phyloP scores from a whole-genome alignment of 2,113 vertebrate species.

The Guaruba guarouba region DNA sequence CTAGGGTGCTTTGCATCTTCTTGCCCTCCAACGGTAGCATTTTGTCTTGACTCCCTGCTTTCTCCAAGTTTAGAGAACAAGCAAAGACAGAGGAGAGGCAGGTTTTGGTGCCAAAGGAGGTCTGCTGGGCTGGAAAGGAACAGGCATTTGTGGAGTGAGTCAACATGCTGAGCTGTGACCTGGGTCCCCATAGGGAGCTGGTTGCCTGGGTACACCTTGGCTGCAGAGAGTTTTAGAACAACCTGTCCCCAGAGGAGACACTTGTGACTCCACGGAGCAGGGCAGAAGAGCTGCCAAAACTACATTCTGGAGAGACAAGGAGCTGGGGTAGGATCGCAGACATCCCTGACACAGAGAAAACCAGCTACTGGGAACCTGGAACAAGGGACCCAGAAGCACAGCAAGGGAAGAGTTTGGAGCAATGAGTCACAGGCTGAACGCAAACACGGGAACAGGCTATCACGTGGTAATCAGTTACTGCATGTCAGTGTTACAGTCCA shows the following conservation, averaged over 20 bases:
- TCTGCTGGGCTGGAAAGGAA: background rate
- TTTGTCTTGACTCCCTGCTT: background rate
- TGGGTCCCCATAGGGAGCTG: background rate
- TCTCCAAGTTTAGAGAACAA: background rate
- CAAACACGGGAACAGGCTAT: background rate
- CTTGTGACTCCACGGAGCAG: background rate
- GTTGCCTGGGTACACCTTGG: background rate
- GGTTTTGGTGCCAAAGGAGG: background rate
- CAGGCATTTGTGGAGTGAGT: background rate
- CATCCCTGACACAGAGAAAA: slow-evolving; percentile 9
- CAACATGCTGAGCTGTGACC: background rate
- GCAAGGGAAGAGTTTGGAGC: slow-evolving; percentile 2
- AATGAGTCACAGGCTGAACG: slow-evolving; percentile 42
- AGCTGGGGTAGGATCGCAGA: background rate
- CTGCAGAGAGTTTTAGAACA: background rate
- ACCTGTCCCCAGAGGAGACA: background rate
- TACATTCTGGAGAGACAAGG: background rate
- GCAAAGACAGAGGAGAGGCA: background rate
- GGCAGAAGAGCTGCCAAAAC: background rate
- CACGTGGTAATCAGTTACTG: background rate
- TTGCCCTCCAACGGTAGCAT: background rate
- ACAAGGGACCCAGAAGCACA: background rate
- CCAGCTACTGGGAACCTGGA: slow-evolving; percentile 26
- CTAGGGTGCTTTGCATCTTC: background rate
- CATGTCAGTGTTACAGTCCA: background rate